Evolutionary conservation across 2,113 vertebrate species (phyloP).

Genomic region (Saguinus midas): DNA sequence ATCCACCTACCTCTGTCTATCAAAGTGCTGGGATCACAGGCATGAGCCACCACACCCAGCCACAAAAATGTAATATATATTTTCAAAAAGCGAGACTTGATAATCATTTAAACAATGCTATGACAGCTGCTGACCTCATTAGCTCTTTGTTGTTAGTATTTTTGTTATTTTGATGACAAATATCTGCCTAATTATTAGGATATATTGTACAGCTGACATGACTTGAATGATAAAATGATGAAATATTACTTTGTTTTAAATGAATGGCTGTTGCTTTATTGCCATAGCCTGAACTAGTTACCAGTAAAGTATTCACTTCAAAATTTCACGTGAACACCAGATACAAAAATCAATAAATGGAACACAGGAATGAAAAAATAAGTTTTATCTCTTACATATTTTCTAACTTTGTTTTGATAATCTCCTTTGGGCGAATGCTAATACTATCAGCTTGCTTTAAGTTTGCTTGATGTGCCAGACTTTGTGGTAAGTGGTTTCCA

Average conservation of each 20-base stretch:
- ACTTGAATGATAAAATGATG: not conserved
- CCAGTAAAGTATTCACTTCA: not conserved
- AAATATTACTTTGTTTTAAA: not conserved
- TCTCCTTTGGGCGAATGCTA: not conserved
- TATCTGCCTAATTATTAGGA: not conserved
- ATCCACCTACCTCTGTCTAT: no score
- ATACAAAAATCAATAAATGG: not conserved
- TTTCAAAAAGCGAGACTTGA: not conserved
- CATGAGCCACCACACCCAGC: no score
- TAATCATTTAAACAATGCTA: not conserved
- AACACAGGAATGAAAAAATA: not conserved
- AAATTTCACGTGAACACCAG: not conserved
- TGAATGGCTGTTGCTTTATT: not conserved
- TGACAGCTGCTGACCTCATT: not conserved
- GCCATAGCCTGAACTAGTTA: not conserved
- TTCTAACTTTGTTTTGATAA: not conserved
- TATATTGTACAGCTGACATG: not conserved
- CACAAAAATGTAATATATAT: not conserved
- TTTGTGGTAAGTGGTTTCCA: not conserved
- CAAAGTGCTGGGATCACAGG: no score
- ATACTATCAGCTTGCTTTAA: not conserved
- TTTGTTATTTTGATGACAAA: not conserved
- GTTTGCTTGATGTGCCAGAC: not conserved
- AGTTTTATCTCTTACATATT: not conserved
- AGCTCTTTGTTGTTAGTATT: not conserved